Evolutionary conservation across 2,888 invertebrate genomes (phyloP).

Genomic region (Plagodis pulveraria): DNA sequence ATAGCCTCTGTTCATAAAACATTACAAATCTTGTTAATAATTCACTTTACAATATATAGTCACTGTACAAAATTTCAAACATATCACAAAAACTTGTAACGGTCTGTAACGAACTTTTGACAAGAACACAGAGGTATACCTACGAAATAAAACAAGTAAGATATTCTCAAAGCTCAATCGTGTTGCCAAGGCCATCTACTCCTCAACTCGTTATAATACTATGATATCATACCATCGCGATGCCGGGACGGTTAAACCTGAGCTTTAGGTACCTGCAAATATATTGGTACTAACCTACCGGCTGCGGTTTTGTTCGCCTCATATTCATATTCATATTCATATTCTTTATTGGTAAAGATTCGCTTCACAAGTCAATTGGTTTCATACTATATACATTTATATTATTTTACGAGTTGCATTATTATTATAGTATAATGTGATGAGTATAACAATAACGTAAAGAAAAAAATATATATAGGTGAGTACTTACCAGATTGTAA

Average conservation of each 20-base stretch:
- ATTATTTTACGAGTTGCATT: too few relatives aligned
- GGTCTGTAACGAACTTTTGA: constrained; percentile 21
- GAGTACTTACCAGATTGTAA: too few relatives aligned
- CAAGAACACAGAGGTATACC: constrained; percentile 11
- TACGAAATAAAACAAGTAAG: constrained; percentile 19
- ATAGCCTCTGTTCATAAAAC: too few relatives aligned
- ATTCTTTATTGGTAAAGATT: too few relatives aligned
- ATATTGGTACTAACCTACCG: background rate
- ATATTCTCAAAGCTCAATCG: constrained; percentile 15
- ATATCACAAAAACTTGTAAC: constrained; percentile 11
- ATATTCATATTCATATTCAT: too few relatives aligned
- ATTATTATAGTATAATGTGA: too few relatives aligned
- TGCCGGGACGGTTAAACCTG: constrained; percentile 9
- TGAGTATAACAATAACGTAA: too few relatives aligned
- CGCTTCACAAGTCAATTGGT: too few relatives aligned
- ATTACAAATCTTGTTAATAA: too few relatives aligned
- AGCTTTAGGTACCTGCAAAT: constrained; percentile 3
- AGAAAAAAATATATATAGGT: too few relatives aligned
- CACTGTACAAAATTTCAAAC: background rate
- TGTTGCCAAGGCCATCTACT: constrained; percentile 24
- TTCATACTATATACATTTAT: too few relatives aligned
- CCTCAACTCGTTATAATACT: constrained; percentile 1
- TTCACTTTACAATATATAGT: background rate
- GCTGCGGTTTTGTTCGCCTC: too few relatives aligned
- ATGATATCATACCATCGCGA: constrained; percentile 27